Evolutionary conservation across 2,113 vertebrate genomes (phyloP).

Genomic region (Hucho hucho): DNA sequence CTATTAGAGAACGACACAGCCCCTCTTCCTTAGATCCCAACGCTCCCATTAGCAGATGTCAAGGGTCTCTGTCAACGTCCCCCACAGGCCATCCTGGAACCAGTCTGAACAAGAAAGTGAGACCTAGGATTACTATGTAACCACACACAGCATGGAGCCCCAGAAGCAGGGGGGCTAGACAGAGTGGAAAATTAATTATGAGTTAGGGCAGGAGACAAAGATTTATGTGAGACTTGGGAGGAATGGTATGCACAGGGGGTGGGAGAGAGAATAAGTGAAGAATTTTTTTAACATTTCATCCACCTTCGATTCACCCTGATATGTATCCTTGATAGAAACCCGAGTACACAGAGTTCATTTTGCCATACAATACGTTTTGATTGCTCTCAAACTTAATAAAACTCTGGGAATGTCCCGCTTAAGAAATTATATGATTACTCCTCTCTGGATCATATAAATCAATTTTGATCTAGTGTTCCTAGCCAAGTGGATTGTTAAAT

Average conservation of each 20-base stretch:
- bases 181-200: constrained; percentile 29
- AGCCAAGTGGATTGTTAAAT: neutral
- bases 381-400: too few species aligned
- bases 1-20: constrained; percentile 7
- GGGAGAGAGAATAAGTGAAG: neutral
- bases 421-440: neutral
- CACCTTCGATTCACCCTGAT: neutral
- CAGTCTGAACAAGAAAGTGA: constrained; percentile 59
- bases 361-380: neutral
- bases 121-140: constrained; percentile 51
- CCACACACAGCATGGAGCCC: constrained; percentile 21
- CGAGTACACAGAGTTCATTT: neutral
- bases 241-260: neutral
- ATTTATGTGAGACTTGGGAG: constrained; percentile 19
- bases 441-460: too few species aligned
- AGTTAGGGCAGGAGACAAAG: constrained; percentile 30
- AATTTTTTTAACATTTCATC: neutral
- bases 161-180: constrained; percentile 32
- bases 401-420: neutral
- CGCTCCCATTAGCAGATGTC: constrained; percentile 47
- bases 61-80: constrained; percentile 60
- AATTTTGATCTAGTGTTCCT: too few species aligned
- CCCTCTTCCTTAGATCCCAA: constrained; percentile 47
- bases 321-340: neutral
- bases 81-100: constrained; percentile 39